Evolutionary conservation across 2,113 vertebrate species (phyloP).

Genomic region (Nematolebias whitei): DNA sequence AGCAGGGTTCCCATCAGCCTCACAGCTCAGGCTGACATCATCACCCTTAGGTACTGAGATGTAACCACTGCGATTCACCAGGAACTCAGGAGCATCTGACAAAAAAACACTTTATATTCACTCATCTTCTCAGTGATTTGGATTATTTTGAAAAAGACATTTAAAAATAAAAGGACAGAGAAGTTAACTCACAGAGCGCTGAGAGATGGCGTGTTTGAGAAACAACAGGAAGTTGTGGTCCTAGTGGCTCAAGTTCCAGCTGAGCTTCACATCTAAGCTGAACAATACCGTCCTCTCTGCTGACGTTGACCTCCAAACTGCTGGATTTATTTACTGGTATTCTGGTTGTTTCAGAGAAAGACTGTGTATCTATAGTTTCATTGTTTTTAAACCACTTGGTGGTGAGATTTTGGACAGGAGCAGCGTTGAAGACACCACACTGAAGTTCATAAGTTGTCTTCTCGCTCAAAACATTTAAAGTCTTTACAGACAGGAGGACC

Average conservation of each 20-base stretch:
- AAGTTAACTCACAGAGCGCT: constrained; percentile 53
- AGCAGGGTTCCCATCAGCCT: constrained; percentile 29
- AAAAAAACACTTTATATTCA: not conserved
- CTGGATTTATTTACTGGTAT: constrained; percentile 5
- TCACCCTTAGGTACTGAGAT: not conserved
- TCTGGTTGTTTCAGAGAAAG: not conserved
- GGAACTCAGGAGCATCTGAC: constrained; percentile 51
- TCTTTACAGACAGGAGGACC: accelerated
- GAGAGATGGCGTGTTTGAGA: not conserved
- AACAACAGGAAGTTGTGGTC: not conserved
- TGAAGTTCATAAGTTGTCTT: constrained; percentile 36
- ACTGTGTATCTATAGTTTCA: accelerated
- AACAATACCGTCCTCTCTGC: constrained; percentile 22
- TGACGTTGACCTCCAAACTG: accelerated
- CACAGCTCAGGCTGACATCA: constrained; percentile 29
- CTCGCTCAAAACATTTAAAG: not conserved
- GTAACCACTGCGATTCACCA: accelerated
- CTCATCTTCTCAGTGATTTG: not conserved
- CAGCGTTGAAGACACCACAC: constrained; percentile 65
- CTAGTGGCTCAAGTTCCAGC: constrained; percentile 31
- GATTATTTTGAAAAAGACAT: not conserved
- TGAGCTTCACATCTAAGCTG: constrained; percentile 55
- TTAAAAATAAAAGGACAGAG: not conserved
- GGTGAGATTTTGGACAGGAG: constrained; percentile 48
- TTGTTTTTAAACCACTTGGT: constrained; percentile 56